Base-by-base conservation (phyloP, 2,113 vertebrate species). In the Craseonycteris thonglongyai region DNA sequence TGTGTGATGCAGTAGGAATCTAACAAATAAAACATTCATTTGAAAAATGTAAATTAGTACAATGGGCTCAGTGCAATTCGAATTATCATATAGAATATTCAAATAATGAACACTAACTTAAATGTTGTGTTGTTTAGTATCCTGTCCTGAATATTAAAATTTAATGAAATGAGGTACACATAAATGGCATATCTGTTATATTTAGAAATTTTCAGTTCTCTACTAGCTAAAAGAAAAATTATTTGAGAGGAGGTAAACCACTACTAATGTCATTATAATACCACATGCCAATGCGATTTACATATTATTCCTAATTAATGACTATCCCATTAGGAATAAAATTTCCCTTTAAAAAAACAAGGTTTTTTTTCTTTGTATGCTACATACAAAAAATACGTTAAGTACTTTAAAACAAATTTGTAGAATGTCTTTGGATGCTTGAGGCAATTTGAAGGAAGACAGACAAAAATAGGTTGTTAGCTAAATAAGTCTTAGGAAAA, bases 11-110 rank as follows among this genome's bases (percentile, higher is more conserved):
- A 68, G 7, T 21, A 59, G 33, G 33, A 88, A 94, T 4, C 1
- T 68, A 91, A 76, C 19, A 95, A 93, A 79, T 86, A 78, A 65
- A 87, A 90, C 30, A 74, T 63, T 85, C 85, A 22, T 74, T 30
- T 51, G 19, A 91, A 75, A 93, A 87, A 78, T 96, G 3, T 51
- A 61, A 47, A 42, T 88, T 42, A 76, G 3, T 88, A 51, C 9
- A 81, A 68, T 63, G 56, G 80, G 24, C 28, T 90, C 78, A 93
- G 11, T 49, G 2, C 6, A 49, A 61, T 94, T 86, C 30, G 90
- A 49, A 8, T 65, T 79, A 63, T 54, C 15, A 10, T 30, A 61
- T 7, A 86, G 5, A 68, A 45, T 2, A 81, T 75, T 61, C 26
- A 65, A 75, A 81, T 72, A 76, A 85, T 21, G 40, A 63, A 78